phyloP scores from a whole-genome alignment of 2,888 invertebrate species.

The Rhingia rostrata region DNA sequence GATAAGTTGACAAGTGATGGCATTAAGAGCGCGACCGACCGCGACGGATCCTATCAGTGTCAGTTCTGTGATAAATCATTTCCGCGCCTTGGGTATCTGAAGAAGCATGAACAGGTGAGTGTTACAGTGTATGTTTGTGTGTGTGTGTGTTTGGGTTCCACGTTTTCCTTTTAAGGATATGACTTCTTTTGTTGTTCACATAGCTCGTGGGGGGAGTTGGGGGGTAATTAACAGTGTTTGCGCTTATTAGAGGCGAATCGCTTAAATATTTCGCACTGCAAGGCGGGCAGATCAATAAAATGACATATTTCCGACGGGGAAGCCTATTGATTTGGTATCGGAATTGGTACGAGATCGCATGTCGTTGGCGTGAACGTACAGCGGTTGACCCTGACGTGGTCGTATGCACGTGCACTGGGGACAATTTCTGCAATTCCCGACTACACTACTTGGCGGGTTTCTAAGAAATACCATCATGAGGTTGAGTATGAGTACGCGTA shows the following conservation, averaged over 20 bases:
- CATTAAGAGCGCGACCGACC: constrained; percentile 79
- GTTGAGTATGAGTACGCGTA: background rate
- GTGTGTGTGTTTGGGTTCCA: constrained; percentile 31
- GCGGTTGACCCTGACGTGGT: constrained; percentile 55
- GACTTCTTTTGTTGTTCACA: constrained; percentile 29
- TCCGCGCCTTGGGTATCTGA: constrained; percentile 92
- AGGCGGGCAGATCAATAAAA: constrained; percentile 67
- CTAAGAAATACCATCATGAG: constrained; percentile 59
- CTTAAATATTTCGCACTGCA: constrained; percentile 68
- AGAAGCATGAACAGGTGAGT: constrained; percentile 95
- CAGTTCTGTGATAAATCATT: constrained; percentile 96
- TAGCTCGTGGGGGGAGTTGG: constrained; percentile 2
- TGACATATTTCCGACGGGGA: constrained; percentile 54
- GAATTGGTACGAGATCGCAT: constrained; percentile 13
- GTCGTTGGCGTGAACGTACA: background rate
- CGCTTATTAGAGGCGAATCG: constrained; percentile 72
- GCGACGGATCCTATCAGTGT: constrained; percentile 92
- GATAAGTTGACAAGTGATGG: constrained; percentile 83
- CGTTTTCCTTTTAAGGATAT: constrained; percentile 63
- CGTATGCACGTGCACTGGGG: constrained; percentile 38
- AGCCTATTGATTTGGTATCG: constrained; percentile 8
- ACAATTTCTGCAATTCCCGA: constrained; percentile 63
- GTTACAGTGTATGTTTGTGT: constrained; percentile 83
- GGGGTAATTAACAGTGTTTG: constrained; percentile 73
- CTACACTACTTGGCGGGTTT: constrained; percentile 40